These are phyloP conservation scores for Spilarctia lutea DNA, from an alignment of 2,888 invertebrate genomes.

Conservation along the genomic window DNA sequence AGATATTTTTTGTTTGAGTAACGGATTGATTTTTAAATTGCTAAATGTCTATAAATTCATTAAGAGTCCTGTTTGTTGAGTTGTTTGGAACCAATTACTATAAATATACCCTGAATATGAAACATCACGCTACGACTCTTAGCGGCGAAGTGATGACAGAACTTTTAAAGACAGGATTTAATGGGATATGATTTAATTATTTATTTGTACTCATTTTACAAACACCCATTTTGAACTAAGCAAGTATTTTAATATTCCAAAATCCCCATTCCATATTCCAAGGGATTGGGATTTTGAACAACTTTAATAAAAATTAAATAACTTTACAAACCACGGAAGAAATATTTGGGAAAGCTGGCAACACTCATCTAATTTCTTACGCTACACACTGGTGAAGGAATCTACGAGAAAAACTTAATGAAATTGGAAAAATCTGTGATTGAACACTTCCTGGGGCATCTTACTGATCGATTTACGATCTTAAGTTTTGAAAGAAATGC, in stretches of 20 bases:
- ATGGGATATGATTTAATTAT: too few relatives aligned
- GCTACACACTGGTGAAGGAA: slow-evolving; percentile 39
- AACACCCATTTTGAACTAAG: too few relatives aligned
- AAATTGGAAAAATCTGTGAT: slow-evolving; percentile 44
- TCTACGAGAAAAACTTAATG: slow-evolving; percentile 23
- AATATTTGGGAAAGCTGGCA: not conserved
- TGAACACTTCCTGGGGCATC: slow-evolving; percentile 21
- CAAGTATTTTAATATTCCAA: too few relatives aligned
- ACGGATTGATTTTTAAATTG: not conserved
- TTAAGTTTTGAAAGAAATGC: slow-evolving; percentile 7
- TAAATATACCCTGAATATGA: too few relatives aligned
- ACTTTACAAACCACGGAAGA: not conserved
- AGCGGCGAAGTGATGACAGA: not conserved
- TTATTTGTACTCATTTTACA: not conserved
- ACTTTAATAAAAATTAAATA: not conserved
- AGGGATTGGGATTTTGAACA: too few relatives aligned
- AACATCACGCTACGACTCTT: not conserved
- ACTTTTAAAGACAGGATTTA: too few relatives aligned
- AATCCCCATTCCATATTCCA: too few relatives aligned
- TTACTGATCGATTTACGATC: slow-evolving; percentile 17
- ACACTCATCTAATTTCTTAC: slow-evolving; percentile 33
- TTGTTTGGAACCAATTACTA: not conserved
- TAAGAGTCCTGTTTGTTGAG: not conserved
- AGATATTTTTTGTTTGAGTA: not conserved
- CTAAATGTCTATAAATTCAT: not conserved